These are phyloP conservation scores for Upupa epops DNA, from an alignment of 2,113 vertebrate species.

Conservation along the genomic window DNA sequence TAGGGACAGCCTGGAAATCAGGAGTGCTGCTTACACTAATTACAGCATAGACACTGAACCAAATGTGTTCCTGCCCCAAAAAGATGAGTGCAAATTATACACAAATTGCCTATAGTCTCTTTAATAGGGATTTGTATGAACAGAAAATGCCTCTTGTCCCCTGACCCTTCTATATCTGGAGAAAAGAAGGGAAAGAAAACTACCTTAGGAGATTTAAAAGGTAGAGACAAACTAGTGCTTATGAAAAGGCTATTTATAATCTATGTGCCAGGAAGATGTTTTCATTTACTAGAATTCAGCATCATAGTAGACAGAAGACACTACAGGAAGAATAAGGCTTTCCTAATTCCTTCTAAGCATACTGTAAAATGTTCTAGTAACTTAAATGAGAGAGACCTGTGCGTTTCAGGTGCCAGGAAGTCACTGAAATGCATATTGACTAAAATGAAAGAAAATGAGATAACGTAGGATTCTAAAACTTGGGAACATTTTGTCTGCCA, in stretches of 20 bases:
- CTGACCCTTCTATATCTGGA: background rate
- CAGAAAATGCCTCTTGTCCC: background rate
- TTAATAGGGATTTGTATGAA: background rate
- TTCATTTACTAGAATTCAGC: background rate
- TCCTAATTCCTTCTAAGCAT: background rate
- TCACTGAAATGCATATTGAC: background rate
- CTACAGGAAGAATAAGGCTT: background rate
- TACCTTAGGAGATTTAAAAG: background rate
- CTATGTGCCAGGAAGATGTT: background rate
- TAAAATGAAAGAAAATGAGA: background rate
- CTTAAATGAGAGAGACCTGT: background rate
- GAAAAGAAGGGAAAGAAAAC: background rate
- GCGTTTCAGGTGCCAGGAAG: background rate
- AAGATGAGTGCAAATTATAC: background rate
- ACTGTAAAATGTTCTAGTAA: background rate
- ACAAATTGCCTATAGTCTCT: background rate
- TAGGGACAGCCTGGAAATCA: background rate
- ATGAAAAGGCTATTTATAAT: background rate
- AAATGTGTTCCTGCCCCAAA: background rate
- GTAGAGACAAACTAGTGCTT: background rate
- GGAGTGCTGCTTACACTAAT: background rate
- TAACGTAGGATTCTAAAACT: constrained; percentile 21
- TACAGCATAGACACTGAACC: background rate
- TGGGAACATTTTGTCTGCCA: background rate
- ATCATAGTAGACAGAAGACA: background rate